Evolutionary conservation across 2,113 vertebrate genomes (phyloP).

Genomic region (Neoarius graeffei): DNA sequence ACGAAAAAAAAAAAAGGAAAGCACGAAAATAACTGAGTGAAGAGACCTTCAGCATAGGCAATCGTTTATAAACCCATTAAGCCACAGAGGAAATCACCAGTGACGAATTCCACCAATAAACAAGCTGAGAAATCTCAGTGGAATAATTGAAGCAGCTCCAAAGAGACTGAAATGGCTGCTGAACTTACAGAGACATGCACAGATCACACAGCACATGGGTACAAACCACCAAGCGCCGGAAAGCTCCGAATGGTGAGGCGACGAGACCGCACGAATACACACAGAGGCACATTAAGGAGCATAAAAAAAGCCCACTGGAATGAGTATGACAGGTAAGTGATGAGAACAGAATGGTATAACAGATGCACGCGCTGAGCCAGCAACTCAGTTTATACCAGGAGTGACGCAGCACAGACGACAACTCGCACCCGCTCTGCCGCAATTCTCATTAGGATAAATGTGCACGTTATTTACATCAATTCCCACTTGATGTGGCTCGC

Average conservation of each 20-base stretch:
- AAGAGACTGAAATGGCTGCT: slow-evolving; percentile 4
- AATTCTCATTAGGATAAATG: neutral
- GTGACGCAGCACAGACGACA: neutral
- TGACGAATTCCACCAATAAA: slow-evolving; percentile 29
- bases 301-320: slow-evolving; percentile 18
- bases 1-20: neutral
- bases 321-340: slow-evolving; percentile 28
- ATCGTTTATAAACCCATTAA: slow-evolving; percentile 43
- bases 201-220: neutral
- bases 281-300: neutral
- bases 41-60: slow-evolving; percentile 38
- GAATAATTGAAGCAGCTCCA: slow-evolving; percentile 27
- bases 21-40: neutral
- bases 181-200: slow-evolving; percentile 2
- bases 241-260: neutral
- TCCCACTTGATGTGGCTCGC: neutral
- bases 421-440: neutral
- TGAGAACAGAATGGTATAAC: slow-evolving; percentile 38
- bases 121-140: slow-evolving; percentile 22
- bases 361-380: slow-evolving; percentile 18
- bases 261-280: neutral
- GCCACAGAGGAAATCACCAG: slow-evolving; percentile 37
- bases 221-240: neutral
- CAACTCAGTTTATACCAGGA: neutral
- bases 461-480: neutral